These are phyloP conservation scores for Mus spicilegus DNA, from an alignment of 2,113 vertebrate species.

Conservation along the genomic window DNA sequence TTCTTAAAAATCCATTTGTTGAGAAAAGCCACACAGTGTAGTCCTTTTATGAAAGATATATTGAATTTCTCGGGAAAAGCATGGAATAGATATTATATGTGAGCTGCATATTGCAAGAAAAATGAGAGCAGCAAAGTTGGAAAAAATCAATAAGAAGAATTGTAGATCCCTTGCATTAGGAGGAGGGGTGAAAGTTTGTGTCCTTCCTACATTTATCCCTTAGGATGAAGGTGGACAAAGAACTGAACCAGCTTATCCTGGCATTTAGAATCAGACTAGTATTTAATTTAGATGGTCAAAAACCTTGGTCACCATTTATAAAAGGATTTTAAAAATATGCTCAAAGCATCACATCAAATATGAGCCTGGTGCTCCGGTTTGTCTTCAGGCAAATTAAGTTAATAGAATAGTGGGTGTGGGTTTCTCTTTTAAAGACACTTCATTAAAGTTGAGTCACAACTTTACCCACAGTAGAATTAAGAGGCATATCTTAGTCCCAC, in stretches of 20 bases:
- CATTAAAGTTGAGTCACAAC: slow-evolving; percentile 25
- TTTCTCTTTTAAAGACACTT: background rate
- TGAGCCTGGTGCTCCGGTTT: background rate
- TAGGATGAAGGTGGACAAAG: background rate
- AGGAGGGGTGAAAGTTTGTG: background rate
- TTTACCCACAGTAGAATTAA: background rate
- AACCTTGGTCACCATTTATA: background rate
- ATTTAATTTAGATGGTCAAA: background rate
- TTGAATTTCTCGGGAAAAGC: slow-evolving; percentile 17
- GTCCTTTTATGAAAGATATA: background rate
- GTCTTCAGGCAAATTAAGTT: slow-evolving; percentile 15
- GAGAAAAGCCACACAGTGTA: background rate
- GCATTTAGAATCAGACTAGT: background rate
- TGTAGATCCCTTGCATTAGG: background rate
- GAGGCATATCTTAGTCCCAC: background rate
- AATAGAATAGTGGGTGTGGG: background rate
- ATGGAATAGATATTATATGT: background rate
- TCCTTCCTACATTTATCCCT: background rate
- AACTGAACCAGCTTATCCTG: background rate
- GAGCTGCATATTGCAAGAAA: slow-evolving; percentile 5
- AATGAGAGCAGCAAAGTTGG: background rate
- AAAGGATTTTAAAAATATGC: background rate
- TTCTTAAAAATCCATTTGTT: slow-evolving; percentile 36
- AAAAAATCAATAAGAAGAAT: background rate
- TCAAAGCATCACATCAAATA: background rate